Percentiles rank a stretch among this genome's conserved stretches.
Conservation (phyloP, 92 coral and sea anemone genomes). For the Epizoanthus rinbou region DNA sequence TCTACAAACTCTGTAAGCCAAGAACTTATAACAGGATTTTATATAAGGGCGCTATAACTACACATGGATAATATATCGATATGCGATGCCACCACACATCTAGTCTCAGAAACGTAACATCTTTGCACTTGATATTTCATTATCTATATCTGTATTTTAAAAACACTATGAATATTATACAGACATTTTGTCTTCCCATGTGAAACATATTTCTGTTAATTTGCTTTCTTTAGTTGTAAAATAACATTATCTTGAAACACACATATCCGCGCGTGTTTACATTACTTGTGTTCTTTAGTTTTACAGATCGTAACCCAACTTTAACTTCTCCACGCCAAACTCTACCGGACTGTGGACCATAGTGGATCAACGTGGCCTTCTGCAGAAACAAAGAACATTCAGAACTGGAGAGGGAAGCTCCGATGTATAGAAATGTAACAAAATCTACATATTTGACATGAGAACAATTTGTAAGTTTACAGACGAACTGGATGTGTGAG, state of each 20-base stretch:
- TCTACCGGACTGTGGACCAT: not conserved
- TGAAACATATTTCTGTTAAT: not conserved
- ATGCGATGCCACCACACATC: not conserved
- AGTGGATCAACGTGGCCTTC: slow-evolving; percentile 1
- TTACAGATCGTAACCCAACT: no score
- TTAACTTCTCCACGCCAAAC: not conserved
- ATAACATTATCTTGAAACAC: no score
- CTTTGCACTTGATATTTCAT: slow-evolving; percentile 17
- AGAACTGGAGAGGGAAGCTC: slow-evolving; percentile 13
- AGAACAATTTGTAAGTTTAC: no score
- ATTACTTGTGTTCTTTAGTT: no score
- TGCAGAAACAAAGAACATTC: not conserved
- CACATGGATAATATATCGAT: not conserved
- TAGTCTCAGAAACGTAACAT: slow-evolving; percentile 1
- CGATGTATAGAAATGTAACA: not conserved
- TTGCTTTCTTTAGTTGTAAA: not conserved
- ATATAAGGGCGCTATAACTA: no score
- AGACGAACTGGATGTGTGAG: no score
- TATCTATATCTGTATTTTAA: slow-evolving; percentile 3
- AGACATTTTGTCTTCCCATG: slow-evolving; percentile 6
- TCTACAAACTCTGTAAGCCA: no score
- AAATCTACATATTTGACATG: no score
- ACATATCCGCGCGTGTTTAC: no score
- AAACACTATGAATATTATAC: not conserved
- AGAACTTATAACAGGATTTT: no score